Percentiles rank a stretch among this genome's conserved stretches.
Evolutionary conservation across 2,888 invertebrate species (phyloP).

Genomic region (Leptothorax acervorum): DNA sequence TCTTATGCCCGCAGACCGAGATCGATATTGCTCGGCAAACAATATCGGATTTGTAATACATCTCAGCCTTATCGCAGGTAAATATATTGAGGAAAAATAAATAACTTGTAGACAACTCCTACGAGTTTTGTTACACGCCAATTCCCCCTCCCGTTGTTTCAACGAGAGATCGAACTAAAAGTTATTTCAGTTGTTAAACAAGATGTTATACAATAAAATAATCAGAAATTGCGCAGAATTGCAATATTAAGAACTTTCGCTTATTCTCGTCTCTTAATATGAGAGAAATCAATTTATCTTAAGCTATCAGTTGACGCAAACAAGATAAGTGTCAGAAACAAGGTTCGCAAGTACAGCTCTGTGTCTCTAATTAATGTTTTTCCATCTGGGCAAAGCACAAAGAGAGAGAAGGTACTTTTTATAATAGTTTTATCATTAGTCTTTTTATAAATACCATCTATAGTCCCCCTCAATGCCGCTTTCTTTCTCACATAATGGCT

Average conservation of each 20-base stretch:
- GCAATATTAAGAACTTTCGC: neutral
- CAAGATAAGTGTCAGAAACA: neutral
- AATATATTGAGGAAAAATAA: slow-evolving; percentile 18
- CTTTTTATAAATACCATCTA: slow-evolving; percentile 17
- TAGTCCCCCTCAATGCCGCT: neutral
- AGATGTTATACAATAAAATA: neutral
- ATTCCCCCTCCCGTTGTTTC: neutral
- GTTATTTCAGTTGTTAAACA: neutral
- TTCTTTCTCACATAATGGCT: slow-evolving; percentile 8
- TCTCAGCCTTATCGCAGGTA: neutral
- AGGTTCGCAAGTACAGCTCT: neutral
- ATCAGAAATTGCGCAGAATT: neutral
- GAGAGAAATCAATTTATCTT: neutral
- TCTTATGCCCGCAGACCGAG: slow-evolving; percentile 1
- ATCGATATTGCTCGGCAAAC: slow-evolving; percentile 40
- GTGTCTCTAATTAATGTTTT: neutral
- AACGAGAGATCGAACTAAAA: neutral
- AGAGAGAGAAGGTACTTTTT: neutral
- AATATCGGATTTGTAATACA: slow-evolving; percentile 27
- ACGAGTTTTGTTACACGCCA: neutral
- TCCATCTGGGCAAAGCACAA: neutral
- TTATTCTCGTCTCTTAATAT: neutral
- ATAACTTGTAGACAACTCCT: neutral
- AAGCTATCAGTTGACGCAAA: neutral
- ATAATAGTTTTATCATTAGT: neutral